phyloP scores from a whole-genome alignment of 2,113 vertebrate genomes.

The Sceloporus tristichus region DNA sequence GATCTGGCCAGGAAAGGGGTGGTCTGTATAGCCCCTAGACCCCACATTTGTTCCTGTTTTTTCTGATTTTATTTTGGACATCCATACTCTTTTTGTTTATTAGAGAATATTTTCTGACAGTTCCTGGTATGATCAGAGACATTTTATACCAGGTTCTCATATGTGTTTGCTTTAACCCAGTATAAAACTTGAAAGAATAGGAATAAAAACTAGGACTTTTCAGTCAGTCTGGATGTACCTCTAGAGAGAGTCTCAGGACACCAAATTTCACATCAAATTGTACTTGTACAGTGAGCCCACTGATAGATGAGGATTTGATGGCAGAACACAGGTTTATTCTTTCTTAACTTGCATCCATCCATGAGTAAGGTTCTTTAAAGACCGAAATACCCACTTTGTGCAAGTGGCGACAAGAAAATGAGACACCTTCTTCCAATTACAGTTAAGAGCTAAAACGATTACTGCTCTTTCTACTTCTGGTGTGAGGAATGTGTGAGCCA shows the following conservation, averaged over 20 bases:
- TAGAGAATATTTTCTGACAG: too few species aligned
- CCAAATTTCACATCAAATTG: not conserved
- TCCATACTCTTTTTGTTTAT: too few species aligned
- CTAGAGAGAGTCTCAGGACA: not conserved
- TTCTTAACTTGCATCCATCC: not conserved
- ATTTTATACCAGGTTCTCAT: too few species aligned
- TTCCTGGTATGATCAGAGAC: too few species aligned
- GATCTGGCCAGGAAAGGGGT: too few species aligned
- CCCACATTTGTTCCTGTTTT: too few species aligned
- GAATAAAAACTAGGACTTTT: too few species aligned
- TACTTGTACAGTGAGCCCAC: not conserved
- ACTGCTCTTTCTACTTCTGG: not conserved
- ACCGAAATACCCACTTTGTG: not conserved
- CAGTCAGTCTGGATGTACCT: not conserved
- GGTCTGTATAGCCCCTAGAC: too few species aligned
- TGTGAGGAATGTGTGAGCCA: not conserved
- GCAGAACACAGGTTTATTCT: not conserved
- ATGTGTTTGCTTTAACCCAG: too few species aligned
- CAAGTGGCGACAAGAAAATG: not conserved
- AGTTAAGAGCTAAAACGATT: not conserved
- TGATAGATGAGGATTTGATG: not conserved
- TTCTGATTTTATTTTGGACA: too few species aligned
- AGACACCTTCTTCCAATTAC: not conserved
- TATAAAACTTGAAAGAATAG: too few species aligned
- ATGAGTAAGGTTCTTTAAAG: not conserved